Base-by-base conservation (phyloP, 2,888 invertebrate genomes). In the Bombylius major region DNA sequence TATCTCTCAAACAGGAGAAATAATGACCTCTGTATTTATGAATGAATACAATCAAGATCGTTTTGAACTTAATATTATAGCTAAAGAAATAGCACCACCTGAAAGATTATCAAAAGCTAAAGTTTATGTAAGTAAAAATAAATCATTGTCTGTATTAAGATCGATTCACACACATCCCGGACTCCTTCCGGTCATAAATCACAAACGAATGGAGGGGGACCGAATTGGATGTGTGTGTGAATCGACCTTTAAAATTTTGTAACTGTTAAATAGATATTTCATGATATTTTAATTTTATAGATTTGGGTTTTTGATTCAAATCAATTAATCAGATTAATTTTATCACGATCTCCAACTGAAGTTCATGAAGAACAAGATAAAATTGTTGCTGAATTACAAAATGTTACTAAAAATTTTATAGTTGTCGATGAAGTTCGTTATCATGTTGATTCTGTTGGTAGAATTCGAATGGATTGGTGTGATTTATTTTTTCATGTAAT, bases 301-400 rank as follows among this genome's bases (percentile, higher is more conserved):
- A 79, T 94, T 12, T 95, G 94, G 93, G 83, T 95, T 48, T 92
- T 90, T 63, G 89, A 91, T 67, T 84, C 87, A 0, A 83, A 86
- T 0, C 86, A 93, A 60, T 77, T 92, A 52, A 87, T 92, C 57
- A 81, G 89, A 57, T 84, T 95, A 59, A 90, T 92, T 59, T 77
- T 94, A 23, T 90, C 90, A 0, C 81, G 89, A 47, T 84, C 89
- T 13, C 88, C 90, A 5, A 80, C 84, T 62, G 85, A 86, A 70
- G 88, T 89, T 0, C 78, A 82, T 60, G 77, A 80, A 53, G 83
- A 88, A 56, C 81, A 82, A 60, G 79, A 82, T 45, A 86, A 86
- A 65, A 86, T 90, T 33, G 80, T 85, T 50, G 75, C 79, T 6
- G 82, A 87, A 63, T 72, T 93, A 55, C 84, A 85, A 4, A 84